Evolutionary conservation across 2,797 vertebrate species (phyloP), one percentile per base, ranked within the genome.

Genomic region (Sandelia bainsii): DNA sequence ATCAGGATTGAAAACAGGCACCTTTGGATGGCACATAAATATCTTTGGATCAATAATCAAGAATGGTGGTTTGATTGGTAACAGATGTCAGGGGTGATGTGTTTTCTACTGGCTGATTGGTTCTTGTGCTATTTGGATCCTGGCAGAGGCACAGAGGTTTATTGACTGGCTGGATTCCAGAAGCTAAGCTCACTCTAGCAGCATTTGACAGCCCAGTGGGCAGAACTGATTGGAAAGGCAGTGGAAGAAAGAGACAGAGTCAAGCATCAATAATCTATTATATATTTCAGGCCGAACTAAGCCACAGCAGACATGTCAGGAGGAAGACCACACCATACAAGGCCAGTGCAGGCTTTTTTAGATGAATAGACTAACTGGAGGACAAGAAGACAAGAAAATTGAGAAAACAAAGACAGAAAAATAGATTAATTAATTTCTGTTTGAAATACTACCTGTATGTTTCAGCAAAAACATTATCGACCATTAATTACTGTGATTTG

Each of bases 211-310:
- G 85, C 51, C 69, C 83, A 87, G 69, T 88, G 83, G 83, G 91
- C 88, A 87, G 85, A 89, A 84, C 82, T 90, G 88, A 91, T 92
- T 90, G 89, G 72, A 90, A 91, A 89, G 56, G 74, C 87, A 89
- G 81, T 23, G 57, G 77, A 87, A 84, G 74, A 78, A 79, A 82
- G 66, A 80, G 63, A 81, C 75, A 70, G 71, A 87, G 80, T 89
- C 83, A 83, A 81, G 88, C 88, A 69, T 77, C 86, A 79, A 69
- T 84, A 83, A 86, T 62, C 64, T 78, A 67, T 82, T 87, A 46
- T 85, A 76, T 83, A 69, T 85, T 89, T 75, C 69, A 85, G 86
- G 77, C 76, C 78, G 81, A 76, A 75, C 69, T 71, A 57, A 77
- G 61, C 73, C 71, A 81, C 72, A 71, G 64, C 51, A 58, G 77